Evolutionary conservation across 2,113 vertebrate genomes (phyloP), one percentile per base, ranked within the genome.

Genomic region (Plecturocebus donacophilus): DNA sequence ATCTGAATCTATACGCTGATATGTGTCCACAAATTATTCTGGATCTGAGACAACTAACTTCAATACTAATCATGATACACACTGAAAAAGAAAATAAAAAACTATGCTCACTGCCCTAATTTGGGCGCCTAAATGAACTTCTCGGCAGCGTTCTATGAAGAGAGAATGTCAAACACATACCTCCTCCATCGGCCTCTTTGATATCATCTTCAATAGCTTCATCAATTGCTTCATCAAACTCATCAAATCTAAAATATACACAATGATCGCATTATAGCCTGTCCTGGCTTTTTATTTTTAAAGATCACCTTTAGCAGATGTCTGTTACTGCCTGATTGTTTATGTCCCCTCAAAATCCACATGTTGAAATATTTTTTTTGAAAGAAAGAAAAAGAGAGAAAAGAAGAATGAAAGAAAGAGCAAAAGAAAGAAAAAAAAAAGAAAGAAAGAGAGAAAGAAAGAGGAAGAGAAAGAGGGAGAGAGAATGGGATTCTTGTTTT

Each of bases 161-260:
- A 80, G 47, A 94, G 2, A 64, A 98, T 19, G 79, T 49, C 12
- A 95, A 86, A 93, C 87, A 98, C 98, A 32, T 97, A 99, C 99
- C 99, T 99, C 99, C 99, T 95, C 98, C 99, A 89, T 99, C 99
- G 40, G 99, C 98, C 89, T 99, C 99, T 91, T 99, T 99, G 95
- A 99, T 98, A 92, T 99, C 99, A 87, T 99, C 99, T 98, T 99
- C 99, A 93, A 99, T 99, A 11, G 99, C 99, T 97, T 99, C 99
- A 94, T 99, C 99, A 40, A 99, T 99, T 83, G 99, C 99, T 91
- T 99, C 99, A 75, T 99, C 99, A 97, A 99, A 99, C 96, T 99
- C 99, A 98, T 99, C 99, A 98, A 99, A 99, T 98, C 99, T 99
- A 98, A 94, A 98, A 98, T 68, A 97, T 3, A 91, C 16, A 97